Evolutionary conservation across 35 echinoderm and acorn worm species (phyloP), one percentile per base, ranked within the genome.

Genomic region (Amphiura filiformis): DNA sequence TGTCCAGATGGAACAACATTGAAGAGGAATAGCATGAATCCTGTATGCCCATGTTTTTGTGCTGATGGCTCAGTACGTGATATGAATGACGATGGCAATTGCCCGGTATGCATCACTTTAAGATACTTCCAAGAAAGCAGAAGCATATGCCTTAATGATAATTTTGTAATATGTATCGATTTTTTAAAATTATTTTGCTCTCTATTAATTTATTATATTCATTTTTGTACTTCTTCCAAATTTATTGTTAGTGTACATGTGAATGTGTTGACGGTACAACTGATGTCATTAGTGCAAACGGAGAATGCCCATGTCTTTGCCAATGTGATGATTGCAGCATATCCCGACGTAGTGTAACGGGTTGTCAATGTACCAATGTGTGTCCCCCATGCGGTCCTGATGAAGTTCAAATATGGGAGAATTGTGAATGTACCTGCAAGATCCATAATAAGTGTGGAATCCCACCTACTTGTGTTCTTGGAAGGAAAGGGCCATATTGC

Each of bases 401-500:
- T 35, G 75, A 77, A 30, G 75, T 77, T 13, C 75, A 77, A n/a
- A n/a, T 77, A 35, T 77, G 26, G 26, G 28, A 77, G 13, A 30
- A 31, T 28, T 77, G 75, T 9, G 5, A 31, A 28, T 77, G 75
- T 30, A 28, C 26, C 11, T 77, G 75, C 75, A 35, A 13, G 28
- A 9, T 35, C 7, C n/a, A 31, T 77, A 35, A 77, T 77, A 12
- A 77, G 7, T 77, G 75, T 30, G 75, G 75, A 30, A 77, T 77
- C 28, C 34, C 34, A 77, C 75, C 75, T 13, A 77, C 75, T 9
- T 77, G 75, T 77, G 75, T 77, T 77, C n/a, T 77, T 77, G 75
- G 75, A 77, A 28, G 75, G 13, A 28, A 35, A 77, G 75, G 75
- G 5, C n/a, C 26, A 31, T 13, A 77, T 30, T 77, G 75, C 28